These are phyloP conservation scores for Epinotia bilunana DNA, from an alignment of 2,888 invertebrate species.

Conservation along the genomic window DNA sequence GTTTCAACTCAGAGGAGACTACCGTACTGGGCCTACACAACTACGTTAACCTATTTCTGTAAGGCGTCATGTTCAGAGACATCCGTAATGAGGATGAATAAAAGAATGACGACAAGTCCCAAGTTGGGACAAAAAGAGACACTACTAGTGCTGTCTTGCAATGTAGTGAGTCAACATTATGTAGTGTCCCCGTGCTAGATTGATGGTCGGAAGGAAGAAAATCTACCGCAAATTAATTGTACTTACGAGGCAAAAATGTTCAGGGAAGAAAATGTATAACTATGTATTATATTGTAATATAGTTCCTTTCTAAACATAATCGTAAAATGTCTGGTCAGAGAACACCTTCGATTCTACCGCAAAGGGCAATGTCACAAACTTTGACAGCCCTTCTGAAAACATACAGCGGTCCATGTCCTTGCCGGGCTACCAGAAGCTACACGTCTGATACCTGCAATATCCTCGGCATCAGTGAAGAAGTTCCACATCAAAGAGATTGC, in stretches of 20 bases:
- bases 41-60: neutral
- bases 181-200: neutral
- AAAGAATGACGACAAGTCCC: neutral
- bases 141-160: neutral
- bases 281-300: neutral
- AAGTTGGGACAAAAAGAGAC: neutral
- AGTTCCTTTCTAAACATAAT: neutral
- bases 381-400: neutral
- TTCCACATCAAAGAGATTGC: neutral
- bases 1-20: too few relatives aligned
- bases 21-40: neutral
- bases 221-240: neutral
- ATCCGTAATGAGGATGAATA: neutral
- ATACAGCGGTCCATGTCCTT: neutral
- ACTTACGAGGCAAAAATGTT: too few relatives aligned
- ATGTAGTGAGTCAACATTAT: neutral
- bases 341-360: neutral
- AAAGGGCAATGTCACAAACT: neutral
- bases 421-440: neutral
- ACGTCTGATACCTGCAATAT: neutral
- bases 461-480: slow-evolving; percentile 3
- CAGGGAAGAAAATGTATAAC: too few relatives aligned
- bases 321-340: neutral
- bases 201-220: neutral
- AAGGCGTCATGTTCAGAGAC: neutral